Evolutionary conservation across 2,888 invertebrate genomes (phyloP).

Genomic region (Chelonus formosanus): DNA sequence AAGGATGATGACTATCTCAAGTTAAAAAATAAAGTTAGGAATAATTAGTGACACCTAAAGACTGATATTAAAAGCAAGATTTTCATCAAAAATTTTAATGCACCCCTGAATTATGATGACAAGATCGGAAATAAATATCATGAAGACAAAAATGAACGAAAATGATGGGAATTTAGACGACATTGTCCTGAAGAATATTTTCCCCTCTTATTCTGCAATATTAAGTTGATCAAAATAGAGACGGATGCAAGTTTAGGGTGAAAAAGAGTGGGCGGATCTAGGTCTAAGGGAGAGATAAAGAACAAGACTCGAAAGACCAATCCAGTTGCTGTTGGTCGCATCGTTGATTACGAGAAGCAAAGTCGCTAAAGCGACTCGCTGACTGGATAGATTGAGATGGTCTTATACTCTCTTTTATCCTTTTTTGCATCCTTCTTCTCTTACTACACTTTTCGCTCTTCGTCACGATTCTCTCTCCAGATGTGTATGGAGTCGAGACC

Average conservation of each 20-base stretch:
- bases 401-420: slow-evolving; percentile 43
- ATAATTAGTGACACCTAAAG: too few species aligned
- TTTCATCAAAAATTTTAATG: too few species aligned
- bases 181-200: background rate
- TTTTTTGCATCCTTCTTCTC: slow-evolving; percentile 31
- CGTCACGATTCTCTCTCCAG: slow-evolving; percentile 20
- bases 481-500: background rate
- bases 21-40: too few species aligned
- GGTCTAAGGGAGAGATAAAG: slow-evolving; percentile 24
- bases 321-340: slow-evolving; percentile 27
- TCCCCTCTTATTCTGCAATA: background rate
- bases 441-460: slow-evolving; percentile 21
- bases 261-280: slow-evolving; percentile 15
- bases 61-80: too few species aligned
- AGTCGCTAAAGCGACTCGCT: slow-evolving; percentile 43
- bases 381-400: slow-evolving; percentile 41
- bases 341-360: slow-evolving; percentile 40
- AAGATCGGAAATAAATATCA: background rate
- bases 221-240: too few species aligned
- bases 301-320: slow-evolving; percentile 32
- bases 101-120: too few species aligned
- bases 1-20: too few species aligned
- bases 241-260: background rate
- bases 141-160: background rate
- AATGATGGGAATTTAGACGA: background rate